Evolutionary conservation across 2,113 vertebrate species (phyloP).

Genomic region (Malurus alboscapulatus): DNA sequence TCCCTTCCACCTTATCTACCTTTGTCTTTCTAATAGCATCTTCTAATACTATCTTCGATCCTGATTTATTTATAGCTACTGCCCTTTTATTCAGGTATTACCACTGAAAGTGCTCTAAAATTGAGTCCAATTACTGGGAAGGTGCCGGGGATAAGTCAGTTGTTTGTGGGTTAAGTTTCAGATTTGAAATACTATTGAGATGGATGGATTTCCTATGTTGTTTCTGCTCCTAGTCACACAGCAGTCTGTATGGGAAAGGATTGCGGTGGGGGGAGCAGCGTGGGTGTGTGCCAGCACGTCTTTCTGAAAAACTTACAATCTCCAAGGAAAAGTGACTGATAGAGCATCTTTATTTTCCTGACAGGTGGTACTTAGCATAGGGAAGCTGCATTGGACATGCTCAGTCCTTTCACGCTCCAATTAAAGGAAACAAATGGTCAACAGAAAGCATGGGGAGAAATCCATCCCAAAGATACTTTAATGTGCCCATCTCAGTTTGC

Average conservation of each 20-base stretch:
- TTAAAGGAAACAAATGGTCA: conserved; percentile 26
- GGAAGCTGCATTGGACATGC: background rate
- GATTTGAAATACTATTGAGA: conserved; percentile 28
- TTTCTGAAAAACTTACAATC: background rate
- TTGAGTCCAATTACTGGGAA: conserved; percentile 4
- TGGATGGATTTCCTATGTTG: conserved; percentile 33
- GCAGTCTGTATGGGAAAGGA: conserved; percentile 18
- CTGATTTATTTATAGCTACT: conserved; percentile 22
- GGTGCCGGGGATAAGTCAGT: background rate
- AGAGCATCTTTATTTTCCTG: conserved; percentile 5
- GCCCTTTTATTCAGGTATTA: conserved; percentile 2
- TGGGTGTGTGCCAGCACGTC: background rate
- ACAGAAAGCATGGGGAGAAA: conserved; percentile 26
- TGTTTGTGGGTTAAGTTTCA: background rate
- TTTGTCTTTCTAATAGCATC: conserved; percentile 17
- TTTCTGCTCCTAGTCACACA: background rate
- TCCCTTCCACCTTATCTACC: background rate
- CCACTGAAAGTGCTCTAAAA: conserved; percentile 7
- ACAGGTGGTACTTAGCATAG: conserved; percentile 14
- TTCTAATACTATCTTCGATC: background rate
- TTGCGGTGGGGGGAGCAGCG: background rate
- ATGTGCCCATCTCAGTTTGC: background rate
- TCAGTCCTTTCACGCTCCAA: background rate
- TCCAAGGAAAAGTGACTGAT: background rate
- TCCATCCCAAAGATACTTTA: background rate